Evolutionary conservation across 2,797 vertebrate genomes (phyloP), one percentile per base, ranked within the genome.

Genomic region (Myoxocephalus aenaeus): DNA sequence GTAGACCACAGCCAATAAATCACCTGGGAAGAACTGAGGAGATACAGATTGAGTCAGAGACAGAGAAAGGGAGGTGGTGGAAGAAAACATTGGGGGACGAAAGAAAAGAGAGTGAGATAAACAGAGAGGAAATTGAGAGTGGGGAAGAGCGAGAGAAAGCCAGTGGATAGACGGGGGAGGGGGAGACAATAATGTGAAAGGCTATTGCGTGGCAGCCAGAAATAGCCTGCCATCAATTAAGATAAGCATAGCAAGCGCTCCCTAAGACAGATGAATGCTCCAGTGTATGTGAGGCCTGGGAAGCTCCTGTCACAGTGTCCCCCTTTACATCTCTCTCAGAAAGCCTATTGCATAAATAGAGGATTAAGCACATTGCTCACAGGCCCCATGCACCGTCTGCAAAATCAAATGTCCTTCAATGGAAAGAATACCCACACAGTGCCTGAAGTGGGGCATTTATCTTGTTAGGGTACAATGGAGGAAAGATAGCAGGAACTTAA

Each of bases 211-310:
- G 66, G 77, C 73, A 86, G 84, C 85, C 86, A 88, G 78, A 85
- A 88, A 89, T 90, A 92, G 84, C 83, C 75, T 82, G 75, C 82
- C 86, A 91, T 91, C 87, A 90, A 87, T 90, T 91, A 89, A 88
- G 86, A 90, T 89, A 91, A 92, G 88, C 85, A 90, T 79, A 84
- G 79, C 73, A 77, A 86, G 79, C 51, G 15, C 74, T 89, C 72
- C 76, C 71, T 68, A 70, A 79, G 85, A 89, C 82, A 82, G 85
- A 90, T 88, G 88, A 84, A 84, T 74, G 83, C 82, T 87, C 71
- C 75, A 81, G 76, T 78, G 84, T 77, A 57, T 84, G 77, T 80
- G 85, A 73, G 86, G 77, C 79, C 68, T 59, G 68, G 75, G 72
- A 82, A 83, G 79, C 85, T 83, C 68, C 65, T 81, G 80, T 80